These are phyloP conservation scores for Lophius piscatorius DNA, from an alignment of 2,113 vertebrate species.

Conservation along the genomic window DNA sequence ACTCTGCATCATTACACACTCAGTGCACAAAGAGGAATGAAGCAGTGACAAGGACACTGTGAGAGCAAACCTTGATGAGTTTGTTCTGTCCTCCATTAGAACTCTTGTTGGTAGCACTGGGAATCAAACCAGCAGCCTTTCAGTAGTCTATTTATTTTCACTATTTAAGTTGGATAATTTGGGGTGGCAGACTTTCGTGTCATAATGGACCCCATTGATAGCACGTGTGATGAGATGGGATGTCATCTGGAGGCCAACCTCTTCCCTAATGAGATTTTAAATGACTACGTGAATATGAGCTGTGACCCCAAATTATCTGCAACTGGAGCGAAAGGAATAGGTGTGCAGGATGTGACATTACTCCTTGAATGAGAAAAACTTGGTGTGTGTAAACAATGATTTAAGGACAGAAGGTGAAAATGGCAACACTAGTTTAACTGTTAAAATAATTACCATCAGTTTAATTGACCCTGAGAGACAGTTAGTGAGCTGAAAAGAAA, in stretches of 20 bases:
- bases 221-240: slow-evolving; percentile 8
- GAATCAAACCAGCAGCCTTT: no score
- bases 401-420: no score
- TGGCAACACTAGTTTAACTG: no score
- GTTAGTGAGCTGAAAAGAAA: slow-evolving; percentile 4
- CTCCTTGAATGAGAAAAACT: slow-evolving; percentile 62
- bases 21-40: slow-evolving; percentile 18
- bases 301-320: slow-evolving; percentile 33
- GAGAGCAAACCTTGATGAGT: not conserved
- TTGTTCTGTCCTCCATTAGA: no score
- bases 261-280: no score
- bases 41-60: no score
- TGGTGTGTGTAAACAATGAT: slow-evolving; percentile 58
- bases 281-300: slow-evolving; percentile 56
- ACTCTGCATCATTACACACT: slow-evolving; percentile 44
- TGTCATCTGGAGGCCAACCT: slow-evolving; percentile 15
- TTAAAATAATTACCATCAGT: no score
- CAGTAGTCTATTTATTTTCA: no score
- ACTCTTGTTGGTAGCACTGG: no score
- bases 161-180: no score
- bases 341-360: slow-evolving; percentile 40
- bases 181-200: not conserved
- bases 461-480: slow-evolving; percentile 40
- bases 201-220: slow-evolving; percentile 22
- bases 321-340: slow-evolving; percentile 34